Conservation (phyloP, 2,888 invertebrate species). For the Pachycephus smyrnensis region DNA sequence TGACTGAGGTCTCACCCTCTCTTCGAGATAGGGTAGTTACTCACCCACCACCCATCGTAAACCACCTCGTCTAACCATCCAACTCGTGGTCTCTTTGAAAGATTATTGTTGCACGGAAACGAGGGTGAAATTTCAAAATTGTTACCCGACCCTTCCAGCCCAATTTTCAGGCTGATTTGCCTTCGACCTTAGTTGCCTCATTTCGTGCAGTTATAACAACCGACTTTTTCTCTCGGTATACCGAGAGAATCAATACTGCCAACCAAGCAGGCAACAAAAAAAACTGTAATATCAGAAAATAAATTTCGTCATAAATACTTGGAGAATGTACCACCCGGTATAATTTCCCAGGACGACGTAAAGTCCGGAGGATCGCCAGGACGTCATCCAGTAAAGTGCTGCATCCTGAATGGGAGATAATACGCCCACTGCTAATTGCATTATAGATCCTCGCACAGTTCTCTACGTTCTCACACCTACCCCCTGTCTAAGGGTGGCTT, state of each 20-base stretch:
- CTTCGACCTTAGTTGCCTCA: slow-evolving; percentile 7
- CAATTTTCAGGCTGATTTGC: slow-evolving; percentile 22
- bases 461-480: slow-evolving; percentile 16
- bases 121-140: slow-evolving; percentile 27
- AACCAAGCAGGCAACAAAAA: not conserved
- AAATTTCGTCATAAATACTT: not conserved
- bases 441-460: slow-evolving; percentile 43
- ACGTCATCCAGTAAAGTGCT: slow-evolving; percentile 19
- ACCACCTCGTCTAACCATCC: not conserved
- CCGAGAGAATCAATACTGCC: not conserved
- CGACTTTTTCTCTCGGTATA: not conserved
- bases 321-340: not conserved
- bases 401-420: not conserved
- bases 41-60: not conserved
- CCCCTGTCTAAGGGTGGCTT: slow-evolving; percentile 33
- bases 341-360: slow-evolving; percentile 27
- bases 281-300: not conserved
- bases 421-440: slow-evolving; percentile 43
- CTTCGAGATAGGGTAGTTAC: slow-evolving; percentile 6
- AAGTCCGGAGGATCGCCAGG: slow-evolving; percentile 36
- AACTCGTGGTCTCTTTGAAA: slow-evolving; percentile 20
- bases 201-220: not conserved
- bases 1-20: slow-evolving; percentile 14
- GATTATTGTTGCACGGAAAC: slow-evolving; percentile 24
- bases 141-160: slow-evolving; percentile 15